Percentiles rank a stretch among this genome's conserved stretches.
phyloP scores from a whole-genome alignment of 2,888 invertebrate species.

The Dynastes maya region DNA sequence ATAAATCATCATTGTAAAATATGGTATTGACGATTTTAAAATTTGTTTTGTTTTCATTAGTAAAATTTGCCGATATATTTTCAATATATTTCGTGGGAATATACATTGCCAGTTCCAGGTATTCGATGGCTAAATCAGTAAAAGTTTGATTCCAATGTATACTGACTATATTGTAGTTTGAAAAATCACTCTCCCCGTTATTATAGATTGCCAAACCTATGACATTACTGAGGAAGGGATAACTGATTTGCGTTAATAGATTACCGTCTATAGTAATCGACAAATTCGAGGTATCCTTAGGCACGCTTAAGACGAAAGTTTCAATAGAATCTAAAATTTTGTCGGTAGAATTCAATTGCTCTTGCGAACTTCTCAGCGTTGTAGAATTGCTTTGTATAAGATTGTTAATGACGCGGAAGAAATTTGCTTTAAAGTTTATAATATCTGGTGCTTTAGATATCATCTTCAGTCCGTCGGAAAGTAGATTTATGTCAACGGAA shows the following conservation, averaged over 20 bases:
- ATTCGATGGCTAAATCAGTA: conserved; percentile 8
- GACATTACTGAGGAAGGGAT: conserved; percentile 23
- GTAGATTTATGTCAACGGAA: conserved; percentile 8
- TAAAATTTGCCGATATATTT: background rate
- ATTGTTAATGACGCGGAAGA: conserved; percentile 39
- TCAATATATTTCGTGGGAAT: conserved; percentile 11
- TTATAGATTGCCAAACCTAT: conserved; percentile 13
- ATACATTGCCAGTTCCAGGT: conserved; percentile 34
- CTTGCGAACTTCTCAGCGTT: conserved; percentile 20
- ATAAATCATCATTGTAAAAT: conserved; percentile 27
- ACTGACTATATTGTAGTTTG: conserved; percentile 4
- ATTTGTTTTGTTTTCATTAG: background rate
- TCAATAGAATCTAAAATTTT: conserved; percentile 48
- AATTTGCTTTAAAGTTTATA: conserved; percentile 7
- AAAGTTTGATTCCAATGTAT: conserved; percentile 21
- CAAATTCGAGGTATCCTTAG: conserved; percentile 13
- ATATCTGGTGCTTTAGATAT: background rate
- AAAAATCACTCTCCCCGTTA: background rate
- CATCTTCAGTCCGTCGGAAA: background rate
- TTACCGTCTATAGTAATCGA: conserved; percentile 1
- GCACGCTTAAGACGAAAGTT: conserved; percentile 28
- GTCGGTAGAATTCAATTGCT: conserved; percentile 42
- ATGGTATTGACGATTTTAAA: background rate
- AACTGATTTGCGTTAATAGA: conserved; percentile 26
- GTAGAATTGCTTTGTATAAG: conserved; percentile 33